Percentiles rank a stretch among this genome's conserved stretches.
Conservation (phyloP, 2,797 vertebrate species). For the Ispidina lecontei region DNA sequence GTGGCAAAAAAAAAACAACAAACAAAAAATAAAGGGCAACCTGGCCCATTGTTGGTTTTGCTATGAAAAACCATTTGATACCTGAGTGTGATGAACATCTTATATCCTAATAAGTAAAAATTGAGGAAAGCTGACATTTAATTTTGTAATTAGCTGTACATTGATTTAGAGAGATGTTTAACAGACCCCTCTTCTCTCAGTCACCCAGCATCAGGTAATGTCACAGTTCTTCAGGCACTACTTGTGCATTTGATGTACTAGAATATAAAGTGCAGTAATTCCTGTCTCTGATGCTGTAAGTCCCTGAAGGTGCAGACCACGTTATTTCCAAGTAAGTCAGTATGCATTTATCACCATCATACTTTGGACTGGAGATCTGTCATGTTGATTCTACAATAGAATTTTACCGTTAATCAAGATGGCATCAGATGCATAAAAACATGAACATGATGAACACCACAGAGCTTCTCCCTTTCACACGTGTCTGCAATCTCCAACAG, state of each 20-base stretch:
- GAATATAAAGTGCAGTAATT: not conserved
- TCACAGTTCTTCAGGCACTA: not conserved
- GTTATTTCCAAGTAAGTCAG: not conserved
- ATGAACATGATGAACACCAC: not conserved
- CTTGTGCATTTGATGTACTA: not conserved
- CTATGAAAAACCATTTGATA: not conserved
- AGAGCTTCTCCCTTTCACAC: not conserved
- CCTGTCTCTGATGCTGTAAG: not conserved
- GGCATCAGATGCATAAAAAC: not conserved
- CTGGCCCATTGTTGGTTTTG: not conserved
- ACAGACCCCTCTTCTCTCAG: not conserved
- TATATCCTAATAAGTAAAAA: not conserved
- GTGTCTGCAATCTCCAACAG: slow-evolving; percentile 15
- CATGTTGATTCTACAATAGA: not conserved
- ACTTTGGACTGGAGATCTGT: not conserved
- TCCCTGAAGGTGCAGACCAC: not conserved
- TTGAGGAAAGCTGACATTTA: not conserved
- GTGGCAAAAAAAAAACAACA: not conserved
- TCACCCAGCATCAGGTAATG: not conserved
- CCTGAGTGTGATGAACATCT: not conserved
- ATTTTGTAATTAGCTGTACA: not conserved
- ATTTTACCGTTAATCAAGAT: not conserved
- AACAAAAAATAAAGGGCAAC: not conserved
- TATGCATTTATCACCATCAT: not conserved
- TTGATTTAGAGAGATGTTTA: not conserved